Evolutionary conservation across 1,140 invertebrate species (phyloP).

Genomic region (Pseudomyrmex cubaensis): DNA sequence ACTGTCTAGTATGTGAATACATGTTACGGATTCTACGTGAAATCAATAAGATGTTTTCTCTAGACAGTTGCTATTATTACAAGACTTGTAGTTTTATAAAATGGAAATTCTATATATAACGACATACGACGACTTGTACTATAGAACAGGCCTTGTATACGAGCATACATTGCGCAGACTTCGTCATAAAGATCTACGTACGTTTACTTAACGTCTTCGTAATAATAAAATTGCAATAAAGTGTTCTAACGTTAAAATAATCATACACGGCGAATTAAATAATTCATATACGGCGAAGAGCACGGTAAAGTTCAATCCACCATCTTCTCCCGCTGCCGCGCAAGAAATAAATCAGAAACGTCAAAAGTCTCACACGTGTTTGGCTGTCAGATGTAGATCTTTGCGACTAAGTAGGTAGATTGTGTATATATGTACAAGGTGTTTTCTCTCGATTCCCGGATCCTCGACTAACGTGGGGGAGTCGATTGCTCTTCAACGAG

Average conservation of each 20-base stretch:
- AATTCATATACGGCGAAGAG: no score
- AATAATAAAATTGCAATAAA: slow-evolving; percentile 33
- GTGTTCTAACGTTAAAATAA: not conserved
- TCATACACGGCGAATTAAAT: no score
- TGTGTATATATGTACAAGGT: not conserved
- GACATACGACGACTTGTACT: slow-evolving; percentile 7
- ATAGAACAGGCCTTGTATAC: not conserved
- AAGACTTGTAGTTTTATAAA: no score
- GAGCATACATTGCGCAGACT: slow-evolving; percentile 17
- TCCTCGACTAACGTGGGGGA: not conserved
- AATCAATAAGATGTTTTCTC: no score
- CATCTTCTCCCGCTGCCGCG: no score
- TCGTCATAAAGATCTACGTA: slow-evolving; percentile 41
- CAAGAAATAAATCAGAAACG: no score
- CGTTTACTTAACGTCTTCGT: slow-evolving; percentile 19
- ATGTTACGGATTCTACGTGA: no score
- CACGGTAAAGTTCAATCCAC: no score
- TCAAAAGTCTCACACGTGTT: no score
- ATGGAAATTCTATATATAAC: not conserved
- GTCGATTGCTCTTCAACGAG: slow-evolving; percentile 33
- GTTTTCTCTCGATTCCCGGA: slow-evolving; percentile 2
- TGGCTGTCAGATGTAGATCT: slow-evolving; percentile 12
- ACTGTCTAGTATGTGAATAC: no score
- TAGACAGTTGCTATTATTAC: no score
- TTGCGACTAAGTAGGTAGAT: slow-evolving; percentile 44